These are phyloP conservation scores for Danaus plexippus DNA, from an alignment of 1,140 invertebrate genomes.

Conservation along the genomic window DNA sequence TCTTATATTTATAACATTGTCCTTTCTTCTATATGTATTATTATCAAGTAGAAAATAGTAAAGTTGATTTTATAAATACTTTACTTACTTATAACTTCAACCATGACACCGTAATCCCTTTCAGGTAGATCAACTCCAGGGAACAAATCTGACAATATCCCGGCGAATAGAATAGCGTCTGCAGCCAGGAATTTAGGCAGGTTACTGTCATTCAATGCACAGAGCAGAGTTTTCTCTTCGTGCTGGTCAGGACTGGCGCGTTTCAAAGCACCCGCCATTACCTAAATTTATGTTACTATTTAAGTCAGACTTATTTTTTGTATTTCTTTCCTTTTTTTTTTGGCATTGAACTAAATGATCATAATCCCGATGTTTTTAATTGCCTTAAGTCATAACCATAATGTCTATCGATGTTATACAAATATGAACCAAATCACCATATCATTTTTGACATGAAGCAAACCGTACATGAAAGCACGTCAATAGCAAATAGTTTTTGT, in stretches of 20 bases:
- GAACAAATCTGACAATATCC: slow-evolving; percentile 92
- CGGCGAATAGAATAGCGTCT: slow-evolving; percentile 87
- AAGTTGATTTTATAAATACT: slow-evolving; percentile 1
- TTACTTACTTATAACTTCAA: slow-evolving; percentile 72
- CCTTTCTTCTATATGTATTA: no score
- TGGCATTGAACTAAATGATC: no score
- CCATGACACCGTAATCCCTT: slow-evolving; percentile 83
- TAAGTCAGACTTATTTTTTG: no score
- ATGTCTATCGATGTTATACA: no score
- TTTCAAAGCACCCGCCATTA: slow-evolving; percentile 92
- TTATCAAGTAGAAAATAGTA: background rate
- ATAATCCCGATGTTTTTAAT: no score
- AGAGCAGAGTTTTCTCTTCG: slow-evolving; percentile 84
- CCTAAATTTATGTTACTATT: slow-evolving; percentile 48
- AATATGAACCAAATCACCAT: no score
- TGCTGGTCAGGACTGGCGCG: slow-evolving; percentile 86
- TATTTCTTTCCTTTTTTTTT: no score
- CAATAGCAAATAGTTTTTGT: no score
- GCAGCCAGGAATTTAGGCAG: slow-evolving; percentile 92
- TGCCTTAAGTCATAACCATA: no score
- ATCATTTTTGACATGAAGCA: no score
- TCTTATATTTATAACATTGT: no score
- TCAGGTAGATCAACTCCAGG: slow-evolving; percentile 85
- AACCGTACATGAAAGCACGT: no score
- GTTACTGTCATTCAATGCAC: slow-evolving; percentile 92